phyloP scores from a whole-genome alignment of 2,797 vertebrate genomes.

The Ctenochaetus hawaiiensis region DNA sequence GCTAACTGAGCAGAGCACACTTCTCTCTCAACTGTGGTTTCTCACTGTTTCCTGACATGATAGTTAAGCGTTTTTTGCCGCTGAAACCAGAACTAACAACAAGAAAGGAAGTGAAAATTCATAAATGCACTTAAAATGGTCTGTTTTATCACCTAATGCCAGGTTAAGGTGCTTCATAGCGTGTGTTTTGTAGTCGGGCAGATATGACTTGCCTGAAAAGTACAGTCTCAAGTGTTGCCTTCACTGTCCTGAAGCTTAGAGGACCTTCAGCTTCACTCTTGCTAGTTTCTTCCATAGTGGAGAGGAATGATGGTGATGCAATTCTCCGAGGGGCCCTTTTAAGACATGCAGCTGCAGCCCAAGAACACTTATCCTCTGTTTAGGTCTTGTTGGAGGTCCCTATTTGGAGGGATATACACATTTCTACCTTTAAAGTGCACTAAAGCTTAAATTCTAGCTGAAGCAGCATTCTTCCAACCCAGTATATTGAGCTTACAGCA shows the following conservation, averaged over 20 bases:
- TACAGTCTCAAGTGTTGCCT: conserved; percentile 8
- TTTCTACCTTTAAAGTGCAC: background rate
- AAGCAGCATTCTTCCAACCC: background rate
- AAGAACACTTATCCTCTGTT: conserved; percentile 48
- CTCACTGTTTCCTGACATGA: conserved; percentile 67
- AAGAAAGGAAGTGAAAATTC: conserved; percentile 28
- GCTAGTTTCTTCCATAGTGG: conserved; percentile 67
- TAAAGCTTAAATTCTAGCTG: background rate
- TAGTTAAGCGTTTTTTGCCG: conserved; percentile 16
- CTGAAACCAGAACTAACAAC: conserved; percentile 24
- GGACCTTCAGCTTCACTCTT: conserved; percentile 28
- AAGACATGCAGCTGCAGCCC: conserved; percentile 70
- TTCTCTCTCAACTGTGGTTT: conserved; percentile 51
- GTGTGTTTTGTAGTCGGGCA: background rate
- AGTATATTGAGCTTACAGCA: background rate
- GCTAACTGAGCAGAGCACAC: background rate
- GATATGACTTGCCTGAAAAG: background rate
- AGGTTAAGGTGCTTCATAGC: background rate
- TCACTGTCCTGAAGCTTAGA: conserved; percentile 12
- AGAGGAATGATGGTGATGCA: conserved; percentile 78
- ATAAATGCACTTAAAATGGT: conserved; percentile 1
- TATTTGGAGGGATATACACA: background rate
- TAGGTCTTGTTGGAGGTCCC: conserved; percentile 33
- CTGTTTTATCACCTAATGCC: conserved; percentile 35
- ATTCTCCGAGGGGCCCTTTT: conserved; percentile 66